Evolutionary conservation across 1,140 invertebrate genomes (phyloP).

Genomic region (Tetranychus urticae): DNA sequence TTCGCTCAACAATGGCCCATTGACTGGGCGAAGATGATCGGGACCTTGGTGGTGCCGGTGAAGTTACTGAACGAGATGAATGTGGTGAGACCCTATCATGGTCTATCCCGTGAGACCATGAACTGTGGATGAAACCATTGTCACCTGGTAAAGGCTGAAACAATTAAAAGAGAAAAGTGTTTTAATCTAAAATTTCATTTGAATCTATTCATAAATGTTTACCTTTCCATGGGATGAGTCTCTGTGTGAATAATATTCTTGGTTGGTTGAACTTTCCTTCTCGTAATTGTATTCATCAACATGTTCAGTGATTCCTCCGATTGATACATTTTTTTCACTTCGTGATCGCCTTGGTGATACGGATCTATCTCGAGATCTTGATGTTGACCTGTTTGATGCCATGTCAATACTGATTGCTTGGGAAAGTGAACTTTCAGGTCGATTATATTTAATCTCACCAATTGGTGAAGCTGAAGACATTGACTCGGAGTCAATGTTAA

Average conservation of each 20-base stretch:
- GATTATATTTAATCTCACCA: background rate
- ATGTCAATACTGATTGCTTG: background rate
- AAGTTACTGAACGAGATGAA: background rate
- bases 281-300: background rate
- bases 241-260: conserved; percentile 1
- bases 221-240: conserved; percentile 3
- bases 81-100: background rate
- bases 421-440: background rate
- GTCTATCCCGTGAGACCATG: conserved; percentile 1
- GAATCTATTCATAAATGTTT: background rate
- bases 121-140: background rate
- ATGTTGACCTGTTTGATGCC: background rate
- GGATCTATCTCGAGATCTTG: background rate
- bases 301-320: background rate
- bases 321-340: background rate
- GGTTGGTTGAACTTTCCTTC: background rate
- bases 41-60: background rate
- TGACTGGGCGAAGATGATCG: background rate
- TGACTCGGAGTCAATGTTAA: too few species aligned
- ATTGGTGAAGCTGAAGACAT: too few species aligned
- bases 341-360: background rate
- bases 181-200: background rate
- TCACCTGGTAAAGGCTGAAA: background rate
- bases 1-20: background rate
- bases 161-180: background rate